Percentiles rank a stretch among this genome's conserved stretches.
Evolutionary conservation across 2,113 vertebrate species (phyloP).

Genomic region (Takifugu bimaculatus): DNA sequence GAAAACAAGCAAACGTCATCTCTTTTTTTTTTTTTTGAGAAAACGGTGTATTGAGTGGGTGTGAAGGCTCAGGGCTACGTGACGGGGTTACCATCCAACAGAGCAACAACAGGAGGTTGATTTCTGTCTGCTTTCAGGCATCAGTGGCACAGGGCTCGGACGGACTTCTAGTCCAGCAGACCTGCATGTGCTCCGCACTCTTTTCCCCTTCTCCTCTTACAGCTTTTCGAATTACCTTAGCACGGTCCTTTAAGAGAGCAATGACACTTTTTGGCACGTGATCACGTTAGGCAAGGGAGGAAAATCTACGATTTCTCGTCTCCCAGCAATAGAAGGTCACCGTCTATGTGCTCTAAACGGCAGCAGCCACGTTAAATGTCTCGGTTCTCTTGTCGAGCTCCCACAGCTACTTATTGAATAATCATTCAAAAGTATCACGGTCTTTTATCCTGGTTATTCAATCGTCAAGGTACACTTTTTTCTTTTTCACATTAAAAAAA

Average conservation of each 20-base stretch:
- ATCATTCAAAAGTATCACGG: conserved; percentile 55
- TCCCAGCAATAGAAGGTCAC: conserved; percentile 43
- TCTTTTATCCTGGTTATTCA: conserved; percentile 53
- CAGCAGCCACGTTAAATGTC: conserved; percentile 34
- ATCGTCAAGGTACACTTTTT: conserved; percentile 24
- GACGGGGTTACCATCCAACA: neutral
- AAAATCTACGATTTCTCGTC: conserved; percentile 37
- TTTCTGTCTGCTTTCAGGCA: conserved; percentile 43
- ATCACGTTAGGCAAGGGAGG: conserved; percentile 49
- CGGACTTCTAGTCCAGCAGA: conserved; percentile 16
- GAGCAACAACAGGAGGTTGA: conserved; percentile 48
- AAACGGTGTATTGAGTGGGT: conserved; percentile 5
- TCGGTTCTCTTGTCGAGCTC: conserved; percentile 38
- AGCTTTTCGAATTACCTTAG: conserved; percentile 62
- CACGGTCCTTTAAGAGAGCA: conserved; percentile 52
- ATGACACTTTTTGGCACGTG: conserved; percentile 46
- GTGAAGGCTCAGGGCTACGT: conserved; percentile 8
- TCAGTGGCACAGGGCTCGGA: conserved; percentile 4
- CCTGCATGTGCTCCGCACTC: conserved; percentile 2
- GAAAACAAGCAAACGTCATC: neutral
- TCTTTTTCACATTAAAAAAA: neutral
- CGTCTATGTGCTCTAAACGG: conserved; percentile 43
- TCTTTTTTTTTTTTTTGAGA: neutral
- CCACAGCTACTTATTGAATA: conserved; percentile 56
- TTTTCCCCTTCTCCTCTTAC: conserved; percentile 29